Base-by-base conservation (phyloP, 2,888 invertebrate species). In the Drosophila paramelanica region DNA sequence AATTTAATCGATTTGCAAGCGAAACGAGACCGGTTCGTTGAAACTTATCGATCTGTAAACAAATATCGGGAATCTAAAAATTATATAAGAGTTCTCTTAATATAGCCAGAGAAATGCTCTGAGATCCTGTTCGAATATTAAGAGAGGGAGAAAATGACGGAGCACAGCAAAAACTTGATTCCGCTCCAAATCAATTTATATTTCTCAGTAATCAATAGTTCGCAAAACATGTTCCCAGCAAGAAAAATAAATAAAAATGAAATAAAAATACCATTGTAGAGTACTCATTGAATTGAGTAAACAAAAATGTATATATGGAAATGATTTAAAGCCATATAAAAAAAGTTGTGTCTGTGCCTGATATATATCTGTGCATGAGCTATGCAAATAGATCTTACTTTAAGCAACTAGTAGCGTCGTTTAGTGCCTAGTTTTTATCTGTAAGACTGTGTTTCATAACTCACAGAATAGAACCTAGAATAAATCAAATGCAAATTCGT, bases 21-120 rank as follows among this genome's bases (percentile, higher is more conserved):
- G 56, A 47, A 46, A 14, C 31, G 13, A 59, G 64, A 76, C 68
- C 57, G 64, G 67, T 61, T 64, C 45, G 43, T 4, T 2, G 17
- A 47, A 49, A 43, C 20, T 27, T 31, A 27, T 33, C 7, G n/a
- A 38, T 33, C 41, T n/a, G 33, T 36, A 6, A 11, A 5, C 10
- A 8, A 56, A 51, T 56, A 43, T 33, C 25, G 13, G 50, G 39
- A 67, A 20, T 20, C 14, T 1, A 5, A 8, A 31, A 55, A 38
- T 4, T 2, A 25, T 2, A 25, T 17, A 13, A 8, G 5, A 14
- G 13, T 20, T 17, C 68, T 68, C 42, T 62, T 50, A 3, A 6
- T 6, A 7, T 25, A 11, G n/a, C 20, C 41, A 42, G 31, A 13
- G 45, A 27, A 46, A 17, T 13, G 36, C 36, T 4, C 36, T 36